phyloP scores from a whole-genome alignment of 2,888 invertebrate genomes.

The Chaitophorus viminalis region DNA sequence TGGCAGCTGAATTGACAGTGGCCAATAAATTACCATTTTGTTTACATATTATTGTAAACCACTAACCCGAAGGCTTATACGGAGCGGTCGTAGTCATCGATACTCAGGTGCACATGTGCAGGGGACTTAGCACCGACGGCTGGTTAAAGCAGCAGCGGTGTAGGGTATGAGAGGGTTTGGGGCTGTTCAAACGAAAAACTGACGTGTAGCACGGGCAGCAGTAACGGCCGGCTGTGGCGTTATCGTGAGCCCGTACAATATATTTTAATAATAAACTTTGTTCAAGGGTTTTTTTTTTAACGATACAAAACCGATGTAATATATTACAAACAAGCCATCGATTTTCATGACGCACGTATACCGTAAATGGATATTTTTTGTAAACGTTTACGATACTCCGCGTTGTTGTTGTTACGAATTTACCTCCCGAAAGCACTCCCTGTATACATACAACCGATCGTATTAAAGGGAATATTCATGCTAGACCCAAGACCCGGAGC shows the following conservation, averaged over 20 bases:
- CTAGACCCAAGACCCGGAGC: background rate
- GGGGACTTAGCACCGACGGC: no score
- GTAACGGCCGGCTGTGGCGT: background rate
- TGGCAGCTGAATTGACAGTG: slow-evolving; percentile 54
- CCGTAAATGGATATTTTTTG: slow-evolving; percentile 1
- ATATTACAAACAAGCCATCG: background rate
- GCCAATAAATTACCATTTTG: slow-evolving; percentile 55
- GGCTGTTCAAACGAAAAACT: background rate
- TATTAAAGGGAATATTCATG: background rate
- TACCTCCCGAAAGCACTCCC: background rate
- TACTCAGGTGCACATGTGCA: background rate
- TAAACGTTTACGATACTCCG: background rate
- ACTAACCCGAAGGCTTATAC: background rate
- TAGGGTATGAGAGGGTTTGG: no score
- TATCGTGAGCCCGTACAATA: background rate
- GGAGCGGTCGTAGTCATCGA: background rate
- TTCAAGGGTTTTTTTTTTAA: background rate
- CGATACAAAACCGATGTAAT: background rate
- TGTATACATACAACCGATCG: background rate
- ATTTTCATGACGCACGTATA: background rate
- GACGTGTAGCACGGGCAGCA: background rate
- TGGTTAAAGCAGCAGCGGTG: no score
- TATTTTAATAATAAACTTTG: background rate
- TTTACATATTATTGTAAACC: background rate
- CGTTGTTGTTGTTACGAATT: background rate